Conservation (phyloP, 2,797 vertebrate genomes). For the Oreonectes daqikongensis region DNA sequence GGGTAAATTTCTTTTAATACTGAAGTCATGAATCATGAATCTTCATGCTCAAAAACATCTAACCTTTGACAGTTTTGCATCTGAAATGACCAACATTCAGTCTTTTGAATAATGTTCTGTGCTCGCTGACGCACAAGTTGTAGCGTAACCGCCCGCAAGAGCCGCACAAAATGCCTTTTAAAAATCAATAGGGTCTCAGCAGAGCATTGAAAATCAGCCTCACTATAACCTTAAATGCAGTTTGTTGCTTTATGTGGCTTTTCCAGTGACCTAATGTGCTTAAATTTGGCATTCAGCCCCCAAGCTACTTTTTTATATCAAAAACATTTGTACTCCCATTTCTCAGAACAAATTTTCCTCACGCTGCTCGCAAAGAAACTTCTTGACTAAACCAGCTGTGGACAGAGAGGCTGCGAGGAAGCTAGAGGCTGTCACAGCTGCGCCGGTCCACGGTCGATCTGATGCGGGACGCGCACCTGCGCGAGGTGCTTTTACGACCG, state of each 20-base stretch:
- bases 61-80: not conserved
- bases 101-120: not conserved
- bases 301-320: conserved; percentile 4
- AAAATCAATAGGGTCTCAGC: conserved; percentile 72
- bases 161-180: conserved; percentile 65
- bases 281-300: conserved; percentile 28
- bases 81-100: conserved; percentile 1
- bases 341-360: conserved; percentile 17
- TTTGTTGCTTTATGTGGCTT: conserved; percentile 58
- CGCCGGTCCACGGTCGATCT: conserved; percentile 17
- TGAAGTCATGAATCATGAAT: not conserved
- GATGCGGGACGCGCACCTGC: conserved; percentile 39
- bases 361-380: not conserved
- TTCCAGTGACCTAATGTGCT: conserved; percentile 35
- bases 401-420: not conserved
- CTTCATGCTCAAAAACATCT: not conserved
- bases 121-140: conserved; percentile 23
- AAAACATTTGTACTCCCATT: not conserved
- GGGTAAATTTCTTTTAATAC: not conserved
- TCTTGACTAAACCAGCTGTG: conserved; percentile 26
- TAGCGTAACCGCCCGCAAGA: conserved; percentile 15
- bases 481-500: conserved; percentile 21
- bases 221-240: conserved; percentile 66
- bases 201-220: conserved; percentile 63
- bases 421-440: not conserved